Conservation (phyloP, 2,113 vertebrate species). For the Cricetomys ansorgei region DNA sequence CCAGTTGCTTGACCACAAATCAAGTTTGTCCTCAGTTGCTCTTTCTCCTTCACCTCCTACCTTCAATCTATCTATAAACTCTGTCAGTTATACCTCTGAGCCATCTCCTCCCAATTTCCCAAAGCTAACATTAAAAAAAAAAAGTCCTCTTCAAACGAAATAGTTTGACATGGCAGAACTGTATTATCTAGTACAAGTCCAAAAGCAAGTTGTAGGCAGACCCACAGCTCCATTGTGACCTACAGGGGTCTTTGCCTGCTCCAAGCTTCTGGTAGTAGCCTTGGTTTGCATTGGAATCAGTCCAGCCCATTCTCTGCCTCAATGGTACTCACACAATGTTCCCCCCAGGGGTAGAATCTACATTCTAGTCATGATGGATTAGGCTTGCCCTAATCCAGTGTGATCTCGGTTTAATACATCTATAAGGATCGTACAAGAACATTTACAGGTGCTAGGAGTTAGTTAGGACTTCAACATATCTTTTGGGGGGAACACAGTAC, state of each 20-base stretch:
- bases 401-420: neutral
- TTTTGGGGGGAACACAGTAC: neutral
- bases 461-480: neutral
- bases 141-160: neutral
- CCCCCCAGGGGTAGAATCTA: neutral
- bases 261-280: neutral
- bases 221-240: neutral
- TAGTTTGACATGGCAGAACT: neutral
- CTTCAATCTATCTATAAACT: neutral
- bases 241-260: neutral
- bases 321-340: neutral
- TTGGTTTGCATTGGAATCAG: neutral
- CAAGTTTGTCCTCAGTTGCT: slow-evolving; percentile 4
- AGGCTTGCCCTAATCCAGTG: neutral
- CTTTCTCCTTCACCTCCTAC: neutral
- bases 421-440: neutral
- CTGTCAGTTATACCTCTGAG: neutral
- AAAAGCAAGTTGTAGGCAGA: neutral
- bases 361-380: neutral
- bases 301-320: neutral
- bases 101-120: neutral
- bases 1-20: neutral
- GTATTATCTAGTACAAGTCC: neutral
- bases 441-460: neutral
- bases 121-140: neutral